Evolutionary conservation across 2,113 vertebrate species (phyloP).

Genomic region (Orientallactaga bullata): DNA sequence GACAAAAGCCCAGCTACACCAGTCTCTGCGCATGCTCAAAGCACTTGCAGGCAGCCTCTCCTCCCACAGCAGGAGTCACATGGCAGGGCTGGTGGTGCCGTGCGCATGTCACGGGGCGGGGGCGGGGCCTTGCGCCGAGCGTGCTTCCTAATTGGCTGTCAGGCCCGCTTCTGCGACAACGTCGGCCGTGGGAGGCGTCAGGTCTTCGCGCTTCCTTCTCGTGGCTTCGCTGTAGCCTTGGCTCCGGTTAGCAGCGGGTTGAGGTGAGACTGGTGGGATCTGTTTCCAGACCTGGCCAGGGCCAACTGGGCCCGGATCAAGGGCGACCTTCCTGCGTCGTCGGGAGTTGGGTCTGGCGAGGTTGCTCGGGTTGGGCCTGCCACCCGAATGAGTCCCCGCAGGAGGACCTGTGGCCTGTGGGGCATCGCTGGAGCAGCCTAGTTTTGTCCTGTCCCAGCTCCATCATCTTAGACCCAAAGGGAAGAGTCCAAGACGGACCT

Average conservation of each 20-base stretch:
- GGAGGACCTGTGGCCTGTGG: background rate
- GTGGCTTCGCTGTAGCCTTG: no score
- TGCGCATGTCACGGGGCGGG: fast-evolving
- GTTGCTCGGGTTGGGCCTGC: background rate
- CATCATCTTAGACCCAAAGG: background rate
- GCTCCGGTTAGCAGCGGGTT: no score
- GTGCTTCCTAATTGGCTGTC: constrained; percentile 18
- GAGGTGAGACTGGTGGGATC: no score
- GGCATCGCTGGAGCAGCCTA: fast-evolving
- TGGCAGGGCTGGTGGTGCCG: background rate
- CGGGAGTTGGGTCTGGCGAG: fast-evolving
- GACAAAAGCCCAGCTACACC: no score
- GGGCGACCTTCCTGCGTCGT: fast-evolving
- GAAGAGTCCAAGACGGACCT: background rate
- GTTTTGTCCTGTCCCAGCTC: background rate
- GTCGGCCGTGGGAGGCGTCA: no score
- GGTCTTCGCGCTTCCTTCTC: background rate
- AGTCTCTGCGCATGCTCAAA: no score
- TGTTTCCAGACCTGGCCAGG: fast-evolving
- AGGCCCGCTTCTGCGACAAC: background rate
- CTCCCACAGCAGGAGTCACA: fast-evolving
- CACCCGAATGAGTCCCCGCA: fast-evolving
- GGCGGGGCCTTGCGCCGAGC: background rate
- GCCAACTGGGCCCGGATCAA: fast-evolving
- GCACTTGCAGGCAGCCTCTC: background rate